Conservation (phyloP, 1,140 invertebrate species). For the Orussus abietinus region DNA sequence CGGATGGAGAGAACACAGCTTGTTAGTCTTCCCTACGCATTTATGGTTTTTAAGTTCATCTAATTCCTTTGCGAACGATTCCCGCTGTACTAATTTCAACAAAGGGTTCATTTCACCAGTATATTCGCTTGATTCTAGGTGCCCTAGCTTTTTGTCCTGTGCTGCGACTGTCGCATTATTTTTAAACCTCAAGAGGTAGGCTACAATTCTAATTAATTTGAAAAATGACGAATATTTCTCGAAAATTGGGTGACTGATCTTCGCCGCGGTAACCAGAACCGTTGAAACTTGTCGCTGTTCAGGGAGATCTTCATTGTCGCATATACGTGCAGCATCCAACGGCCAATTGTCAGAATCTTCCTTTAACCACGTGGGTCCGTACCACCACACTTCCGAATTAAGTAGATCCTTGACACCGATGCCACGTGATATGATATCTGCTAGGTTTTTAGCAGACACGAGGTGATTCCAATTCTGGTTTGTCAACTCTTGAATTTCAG, state of each 20-base stretch:
- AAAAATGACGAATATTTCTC: conserved; percentile 6
- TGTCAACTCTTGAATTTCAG: conserved; percentile 33
- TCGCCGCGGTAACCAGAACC: background rate
- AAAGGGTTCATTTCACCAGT: background rate
- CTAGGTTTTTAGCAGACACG: conserved; percentile 32
- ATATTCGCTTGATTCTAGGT: background rate
- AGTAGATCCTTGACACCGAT: conserved; percentile 19
- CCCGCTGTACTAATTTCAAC: background rate
- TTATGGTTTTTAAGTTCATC: background rate
- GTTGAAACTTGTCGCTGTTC: no score
- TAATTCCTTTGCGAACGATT: conserved; percentile 6
- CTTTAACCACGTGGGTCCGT: conserved; percentile 28
- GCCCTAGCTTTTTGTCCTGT: background rate
- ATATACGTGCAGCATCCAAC: background rate
- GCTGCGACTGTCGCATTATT: background rate
- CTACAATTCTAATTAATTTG: conserved; percentile 5
- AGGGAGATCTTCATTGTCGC: background rate
- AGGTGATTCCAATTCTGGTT: conserved; percentile 32
- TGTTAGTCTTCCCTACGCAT: background rate
- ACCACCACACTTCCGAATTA: conserved; percentile 32
- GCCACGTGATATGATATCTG: conserved; percentile 13
- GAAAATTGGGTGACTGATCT: background rate
- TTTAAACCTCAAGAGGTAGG: conserved; percentile 4
- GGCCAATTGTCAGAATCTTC: background rate
- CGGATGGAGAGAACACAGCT: conserved; percentile 22